Percentiles rank a stretch among this genome's conserved stretches.
These are phyloP conservation scores for Mesitornis unicolor DNA, from an alignment of 2,113 vertebrate genomes.

Conservation along the genomic window DNA sequence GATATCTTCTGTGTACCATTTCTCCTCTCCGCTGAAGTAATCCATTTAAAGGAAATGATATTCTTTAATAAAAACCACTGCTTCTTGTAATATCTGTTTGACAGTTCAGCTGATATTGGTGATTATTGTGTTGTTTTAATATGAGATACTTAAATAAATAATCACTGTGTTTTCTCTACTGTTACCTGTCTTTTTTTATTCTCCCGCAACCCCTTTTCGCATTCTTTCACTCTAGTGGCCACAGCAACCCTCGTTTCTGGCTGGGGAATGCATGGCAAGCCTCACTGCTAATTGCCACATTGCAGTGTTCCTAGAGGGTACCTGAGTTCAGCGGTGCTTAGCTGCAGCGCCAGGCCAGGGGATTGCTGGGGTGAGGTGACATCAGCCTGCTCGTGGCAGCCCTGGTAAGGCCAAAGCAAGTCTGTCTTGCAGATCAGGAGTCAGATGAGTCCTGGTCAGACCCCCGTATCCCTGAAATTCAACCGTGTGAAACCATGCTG, in stretches of 20 bases:
- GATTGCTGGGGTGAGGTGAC: not conserved
- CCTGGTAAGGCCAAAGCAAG: not conserved
- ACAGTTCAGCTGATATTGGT: slow-evolving; percentile 18
- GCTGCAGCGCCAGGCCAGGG: not conserved
- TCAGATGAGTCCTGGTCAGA: not conserved
- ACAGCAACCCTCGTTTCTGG: slow-evolving; percentile 37
- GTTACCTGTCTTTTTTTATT: slow-evolving; percentile 1
- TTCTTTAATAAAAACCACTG: not conserved
- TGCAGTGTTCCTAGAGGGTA: not conserved
- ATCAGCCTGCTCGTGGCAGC: not conserved
- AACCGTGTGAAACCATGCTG: not conserved
- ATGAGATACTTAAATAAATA: not conserved
- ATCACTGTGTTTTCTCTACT: not conserved
- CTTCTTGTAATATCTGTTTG: not conserved
- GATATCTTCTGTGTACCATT: not conserved
- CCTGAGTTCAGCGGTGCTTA: slow-evolving; percentile 9
- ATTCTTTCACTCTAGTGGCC: not conserved
- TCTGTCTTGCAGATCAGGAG: not conserved
- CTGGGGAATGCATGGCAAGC: not conserved
- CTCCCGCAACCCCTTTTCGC: not conserved
- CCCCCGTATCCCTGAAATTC: not conserved
- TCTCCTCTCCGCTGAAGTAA: not conserved
- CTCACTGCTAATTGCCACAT: slow-evolving; percentile 27
- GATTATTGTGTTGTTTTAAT: not conserved
- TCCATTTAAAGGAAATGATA: not conserved